Conservation (phyloP, 2,113 vertebrate species). For the Erythrocebus patas region DNA sequence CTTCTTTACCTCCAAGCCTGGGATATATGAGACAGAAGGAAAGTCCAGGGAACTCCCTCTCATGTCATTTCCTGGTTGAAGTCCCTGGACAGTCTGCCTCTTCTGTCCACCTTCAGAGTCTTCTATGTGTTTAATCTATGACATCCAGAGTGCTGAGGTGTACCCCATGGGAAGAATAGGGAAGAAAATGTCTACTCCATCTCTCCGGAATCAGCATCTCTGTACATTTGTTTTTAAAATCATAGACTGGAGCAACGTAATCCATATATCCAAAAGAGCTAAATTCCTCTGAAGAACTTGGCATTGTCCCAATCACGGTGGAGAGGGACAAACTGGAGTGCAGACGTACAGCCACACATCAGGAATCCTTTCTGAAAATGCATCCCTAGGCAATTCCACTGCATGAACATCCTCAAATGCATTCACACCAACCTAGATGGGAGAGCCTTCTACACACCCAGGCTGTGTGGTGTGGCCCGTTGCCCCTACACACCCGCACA, state of each 20-base stretch:
- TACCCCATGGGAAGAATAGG: rapidly evolving
- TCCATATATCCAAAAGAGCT: not conserved
- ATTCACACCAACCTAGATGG: not conserved
- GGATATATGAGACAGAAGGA: not conserved
- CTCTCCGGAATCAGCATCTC: not conserved
- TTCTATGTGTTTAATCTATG: rapidly evolving
- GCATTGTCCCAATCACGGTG: rapidly evolving
- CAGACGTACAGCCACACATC: not conserved
- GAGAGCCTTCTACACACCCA: not conserved
- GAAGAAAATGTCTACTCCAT: rapidly evolving
- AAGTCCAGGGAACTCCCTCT: rapidly evolving
- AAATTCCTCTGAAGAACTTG: not conserved
- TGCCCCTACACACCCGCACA: not conserved
- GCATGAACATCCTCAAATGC: rapidly evolving
- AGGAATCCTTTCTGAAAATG: rapidly evolving
- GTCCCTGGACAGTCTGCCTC: rapidly evolving
- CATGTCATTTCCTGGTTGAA: rapidly evolving
- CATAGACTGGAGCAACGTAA: not conserved
- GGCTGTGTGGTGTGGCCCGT: not conserved
- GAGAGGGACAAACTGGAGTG: rapidly evolving
- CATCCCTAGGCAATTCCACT: not conserved
- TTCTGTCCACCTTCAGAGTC: too few relatives aligned
- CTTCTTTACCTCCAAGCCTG: not conserved
- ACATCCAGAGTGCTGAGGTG: rapidly evolving
- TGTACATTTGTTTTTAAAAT: not conserved